phyloP scores from a whole-genome alignment of 2,888 invertebrate genomes.

The Leptopilina syphax region DNA sequence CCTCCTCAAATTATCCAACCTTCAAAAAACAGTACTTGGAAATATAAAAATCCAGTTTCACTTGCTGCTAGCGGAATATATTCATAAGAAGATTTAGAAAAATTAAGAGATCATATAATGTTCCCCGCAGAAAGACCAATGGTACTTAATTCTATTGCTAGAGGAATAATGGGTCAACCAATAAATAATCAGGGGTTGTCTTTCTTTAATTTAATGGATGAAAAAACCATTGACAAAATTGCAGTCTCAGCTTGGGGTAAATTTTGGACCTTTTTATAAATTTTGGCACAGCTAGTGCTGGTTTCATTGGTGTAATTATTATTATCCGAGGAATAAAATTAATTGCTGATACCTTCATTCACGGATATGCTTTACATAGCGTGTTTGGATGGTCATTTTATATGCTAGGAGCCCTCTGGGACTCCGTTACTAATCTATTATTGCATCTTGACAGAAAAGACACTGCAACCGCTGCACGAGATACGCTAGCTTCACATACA shows the following conservation, averaged over 20 bases:
- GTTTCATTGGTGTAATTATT: neutral
- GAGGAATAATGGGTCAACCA: conserved; percentile 1
- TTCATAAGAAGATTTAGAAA: conserved; percentile 32
- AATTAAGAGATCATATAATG: conserved; percentile 43
- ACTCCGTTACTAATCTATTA: neutral
- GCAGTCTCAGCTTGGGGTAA: neutral
- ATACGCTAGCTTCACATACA: too few species aligned
- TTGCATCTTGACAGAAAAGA: neutral
- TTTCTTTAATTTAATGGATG: too few species aligned
- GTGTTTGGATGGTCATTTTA: neutral
- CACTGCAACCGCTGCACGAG: neutral
- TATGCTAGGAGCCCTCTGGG: neutral
- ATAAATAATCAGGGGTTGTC: neutral
- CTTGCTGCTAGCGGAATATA: conserved; percentile 48
- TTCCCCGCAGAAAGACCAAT: conserved; percentile 44
- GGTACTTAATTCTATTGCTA: conserved; percentile 42
- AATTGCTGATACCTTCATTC: neutral
- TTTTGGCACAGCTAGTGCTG: neutral
- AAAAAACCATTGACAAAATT: neutral
- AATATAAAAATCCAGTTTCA: conserved; percentile 12
- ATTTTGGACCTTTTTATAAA: neutral
- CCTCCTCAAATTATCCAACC: neutral
- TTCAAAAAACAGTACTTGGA: neutral
- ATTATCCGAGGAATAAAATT: neutral
- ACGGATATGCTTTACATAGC: neutral